These are phyloP conservation scores for Leptonema lineaticorne DNA, from an alignment of 1,140 invertebrate species.

Conservation along the genomic window DNA sequence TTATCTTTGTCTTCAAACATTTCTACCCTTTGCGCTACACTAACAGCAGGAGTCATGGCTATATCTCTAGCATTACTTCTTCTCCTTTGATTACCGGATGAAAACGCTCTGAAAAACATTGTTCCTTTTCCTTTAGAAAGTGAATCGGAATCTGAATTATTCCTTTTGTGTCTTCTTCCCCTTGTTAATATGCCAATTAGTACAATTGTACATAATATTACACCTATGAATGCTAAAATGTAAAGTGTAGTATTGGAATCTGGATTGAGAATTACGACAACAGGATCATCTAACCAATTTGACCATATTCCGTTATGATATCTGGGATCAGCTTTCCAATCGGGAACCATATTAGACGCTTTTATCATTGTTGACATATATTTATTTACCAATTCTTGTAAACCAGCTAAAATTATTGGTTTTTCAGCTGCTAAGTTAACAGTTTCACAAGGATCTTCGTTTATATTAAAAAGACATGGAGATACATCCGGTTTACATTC, in stretches of 20 bases:
- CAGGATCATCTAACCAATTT: conserved; percentile 54
- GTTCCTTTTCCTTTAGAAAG: neutral
- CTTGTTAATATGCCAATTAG: conserved; percentile 15
- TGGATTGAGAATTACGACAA: conserved; percentile 8
- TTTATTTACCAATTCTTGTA: conserved; percentile 53
- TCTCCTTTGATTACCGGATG: conserved; percentile 14
- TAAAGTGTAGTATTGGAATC: conserved; percentile 12
- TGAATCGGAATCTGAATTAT: neutral
- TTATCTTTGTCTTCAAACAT: conserved; percentile 38
- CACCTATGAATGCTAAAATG: conserved; percentile 23
- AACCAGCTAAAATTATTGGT: conserved; percentile 50
- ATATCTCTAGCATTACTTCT: conserved; percentile 19
- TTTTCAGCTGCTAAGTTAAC: conserved; percentile 62
- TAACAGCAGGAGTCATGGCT: conserved; percentile 12
- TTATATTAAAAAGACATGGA: conserved; percentile 71
- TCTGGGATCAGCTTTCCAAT: conserved; percentile 59
- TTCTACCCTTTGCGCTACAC: conserved; percentile 34
- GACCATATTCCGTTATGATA: conserved; percentile 59
- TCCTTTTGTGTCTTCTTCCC: conserved; percentile 14
- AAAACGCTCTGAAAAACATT: neutral
- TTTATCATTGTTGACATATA: conserved; percentile 54
- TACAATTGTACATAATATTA: conserved; percentile 11
- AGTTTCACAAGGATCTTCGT: conserved; percentile 74
- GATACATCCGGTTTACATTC: conserved; percentile 28
- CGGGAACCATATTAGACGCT: conserved; percentile 56